A percentile compares a stretch with the other conserved stretches of the same genome.
Conservation (phyloP, 2,113 vertebrate species). For the Ceyx cyanopectus region DNA sequence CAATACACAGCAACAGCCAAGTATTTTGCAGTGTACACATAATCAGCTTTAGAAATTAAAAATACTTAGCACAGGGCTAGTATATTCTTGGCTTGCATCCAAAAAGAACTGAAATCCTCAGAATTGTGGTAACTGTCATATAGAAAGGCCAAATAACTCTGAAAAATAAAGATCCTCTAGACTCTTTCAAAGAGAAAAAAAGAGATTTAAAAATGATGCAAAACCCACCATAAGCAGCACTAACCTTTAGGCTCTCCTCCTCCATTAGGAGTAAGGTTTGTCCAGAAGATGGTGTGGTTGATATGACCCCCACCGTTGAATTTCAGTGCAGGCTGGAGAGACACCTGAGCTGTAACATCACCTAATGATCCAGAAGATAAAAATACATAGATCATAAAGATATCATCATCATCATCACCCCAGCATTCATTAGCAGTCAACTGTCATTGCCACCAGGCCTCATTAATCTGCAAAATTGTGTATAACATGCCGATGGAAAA, state of each 20-base stretch:
- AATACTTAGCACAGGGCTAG: not conserved
- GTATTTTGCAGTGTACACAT: not conserved
- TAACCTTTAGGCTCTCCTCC: constrained; percentile 93
- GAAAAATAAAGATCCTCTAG: not conserved
- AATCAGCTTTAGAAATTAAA: not conserved
- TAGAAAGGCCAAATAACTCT: not conserved
- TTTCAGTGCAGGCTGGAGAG: constrained; percentile 90
- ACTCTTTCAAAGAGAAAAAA: not conserved
- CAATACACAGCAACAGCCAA: not conserved
- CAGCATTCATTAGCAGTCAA: not conserved
- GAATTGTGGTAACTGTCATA: not conserved
- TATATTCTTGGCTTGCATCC: not conserved
- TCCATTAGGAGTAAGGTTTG: constrained; percentile 92
- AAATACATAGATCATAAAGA: not conserved
- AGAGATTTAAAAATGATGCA: not conserved
- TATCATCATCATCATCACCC: not conserved
- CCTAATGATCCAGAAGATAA: constrained; percentile 76
- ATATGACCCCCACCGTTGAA: constrained; percentile 98
- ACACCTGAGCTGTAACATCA: constrained; percentile 90
- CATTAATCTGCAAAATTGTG: not conserved
- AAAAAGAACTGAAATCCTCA: not conserved
- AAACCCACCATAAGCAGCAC: not conserved
- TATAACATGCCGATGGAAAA: not conserved
- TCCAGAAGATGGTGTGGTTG: constrained; percentile 98
- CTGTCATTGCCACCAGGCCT: not conserved